Evolutionary conservation across 2,113 vertebrate genomes (phyloP), one percentile per base, ranked within the genome.

Genomic region (Castor canadensis): DNA sequence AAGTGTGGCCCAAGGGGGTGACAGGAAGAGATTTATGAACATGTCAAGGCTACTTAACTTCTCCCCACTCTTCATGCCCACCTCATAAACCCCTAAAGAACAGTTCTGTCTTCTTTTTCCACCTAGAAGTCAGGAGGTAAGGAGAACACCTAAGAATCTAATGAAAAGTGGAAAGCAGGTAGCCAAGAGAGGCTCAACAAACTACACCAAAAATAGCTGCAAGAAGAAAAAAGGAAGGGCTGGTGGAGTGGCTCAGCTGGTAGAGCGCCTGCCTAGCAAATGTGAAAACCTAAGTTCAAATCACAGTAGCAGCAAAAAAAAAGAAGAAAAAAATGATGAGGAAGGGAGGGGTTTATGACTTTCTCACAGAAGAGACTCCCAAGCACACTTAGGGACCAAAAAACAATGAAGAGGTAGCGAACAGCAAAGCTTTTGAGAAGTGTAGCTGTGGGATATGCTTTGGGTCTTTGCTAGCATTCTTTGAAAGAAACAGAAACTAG

Each of bases 401-500:
- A n/a, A 58, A 67, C 11, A 7, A 43, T 8, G 30, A 40, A 8
- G 4, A 69, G 5, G 12, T 52, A 11, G 56, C n/a, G n/a, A n/a
- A 90, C 9, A 80, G 58, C 22, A 67, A 10, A 32, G 58, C 64
- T 67, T 56, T 20, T 17, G 52, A 89, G 75, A 93, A 54, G 26
- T 6, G 0, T 1, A 12, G 45, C 9, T 67, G 30, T 40, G 64
- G 20, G 16, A 22, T 45, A 38, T 11, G 43, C 62, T 35, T 0
- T 6, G 5, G 56, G 35, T 40, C 28, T 89, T 82, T 79, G 28
- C 52, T 9, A 35, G 43, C 38, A 64, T 9, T 30, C 45, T 56
- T 69, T 54, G 6, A 77, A 94, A 92, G 47, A 35, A 95, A 45
- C 19, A 79, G 76, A 54, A 71, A 5, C 54, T 66, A 32, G 69